Conservation (phyloP, 2,797 vertebrate genomes). For the Mus minutoides region DNA sequence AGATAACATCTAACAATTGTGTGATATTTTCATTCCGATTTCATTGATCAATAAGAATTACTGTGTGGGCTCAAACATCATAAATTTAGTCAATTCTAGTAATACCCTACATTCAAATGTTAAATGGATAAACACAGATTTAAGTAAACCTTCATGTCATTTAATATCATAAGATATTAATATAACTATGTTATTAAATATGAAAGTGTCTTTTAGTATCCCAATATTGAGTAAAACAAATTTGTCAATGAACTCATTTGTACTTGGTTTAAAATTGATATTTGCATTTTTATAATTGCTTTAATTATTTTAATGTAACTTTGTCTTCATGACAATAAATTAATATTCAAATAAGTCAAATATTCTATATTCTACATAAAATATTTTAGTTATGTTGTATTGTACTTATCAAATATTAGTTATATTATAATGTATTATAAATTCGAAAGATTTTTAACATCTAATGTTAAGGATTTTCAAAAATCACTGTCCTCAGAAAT, state of each 20-base stretch:
- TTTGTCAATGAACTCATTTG: neutral
- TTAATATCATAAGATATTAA: slow-evolving; percentile 32
- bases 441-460: neutral
- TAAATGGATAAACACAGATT: neutral
- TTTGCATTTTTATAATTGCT: neutral
- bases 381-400: neutral
- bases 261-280: neutral
- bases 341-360: slow-evolving; percentile 12
- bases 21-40: neutral
- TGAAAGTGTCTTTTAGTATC: neutral
- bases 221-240: neutral
- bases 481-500: neutral
- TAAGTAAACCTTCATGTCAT: slow-evolving; percentile 30
- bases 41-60: neutral
- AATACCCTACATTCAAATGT: neutral
- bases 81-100: neutral
- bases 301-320: slow-evolving; percentile 1
- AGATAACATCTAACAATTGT: neutral
- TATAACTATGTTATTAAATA: slow-evolving; percentile 19
- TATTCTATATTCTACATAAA: neutral
- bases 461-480: slow-evolving; percentile 20
- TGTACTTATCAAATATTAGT: neutral
- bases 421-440: neutral
- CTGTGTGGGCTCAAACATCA: neutral
- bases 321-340: neutral